Evolutionary conservation across 2,888 invertebrate genomes (phyloP).

Genomic region (Pseudococcus viburni): DNA sequence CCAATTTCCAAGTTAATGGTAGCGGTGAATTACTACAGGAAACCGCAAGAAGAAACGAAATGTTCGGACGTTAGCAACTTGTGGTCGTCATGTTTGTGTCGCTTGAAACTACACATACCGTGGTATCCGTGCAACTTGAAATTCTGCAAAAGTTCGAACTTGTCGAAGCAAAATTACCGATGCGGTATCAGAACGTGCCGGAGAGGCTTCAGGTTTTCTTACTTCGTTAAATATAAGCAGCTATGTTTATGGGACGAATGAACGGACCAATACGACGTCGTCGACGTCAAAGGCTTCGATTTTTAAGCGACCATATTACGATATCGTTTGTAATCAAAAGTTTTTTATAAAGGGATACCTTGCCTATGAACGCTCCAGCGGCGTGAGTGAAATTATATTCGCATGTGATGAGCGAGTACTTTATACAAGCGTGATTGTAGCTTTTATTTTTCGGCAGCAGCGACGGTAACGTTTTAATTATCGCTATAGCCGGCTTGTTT

Average conservation of each 20-base stretch:
- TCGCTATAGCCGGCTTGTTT: conserved; percentile 21
- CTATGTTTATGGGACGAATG: conserved; percentile 87
- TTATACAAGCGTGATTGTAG: not conserved
- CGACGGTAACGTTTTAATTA: conserved; percentile 12
- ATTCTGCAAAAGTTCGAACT: conserved; percentile 88
- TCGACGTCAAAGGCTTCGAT: conserved; percentile 22
- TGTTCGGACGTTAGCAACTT: conserved; percentile 72
- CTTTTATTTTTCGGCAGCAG: not conserved
- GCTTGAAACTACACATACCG: conserved; percentile 89
- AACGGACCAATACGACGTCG: conserved; percentile 69
- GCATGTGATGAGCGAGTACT: not conserved
- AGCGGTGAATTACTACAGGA: conserved; percentile 61
- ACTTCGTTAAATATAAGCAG: conserved; percentile 87
- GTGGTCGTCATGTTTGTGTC: conserved; percentile 86
- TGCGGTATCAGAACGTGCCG: conserved; percentile 97
- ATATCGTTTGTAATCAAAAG: not conserved
- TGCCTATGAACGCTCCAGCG: not conserved
- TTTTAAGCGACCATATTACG: conserved; percentile 25
- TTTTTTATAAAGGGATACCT: not conserved
- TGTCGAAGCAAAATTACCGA: conserved; percentile 73
- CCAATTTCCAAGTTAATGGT: conserved; percentile 63
- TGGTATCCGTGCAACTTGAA: conserved; percentile 98
- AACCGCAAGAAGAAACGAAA: conserved; percentile 51
- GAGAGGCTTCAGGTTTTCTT: conserved; percentile 89
- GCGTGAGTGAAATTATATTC: not conserved